Percentiles rank a stretch among this genome's conserved stretches.
phyloP scores from a whole-genome alignment of 1,140 invertebrate species.

The Phthorimaea operculella region DNA sequence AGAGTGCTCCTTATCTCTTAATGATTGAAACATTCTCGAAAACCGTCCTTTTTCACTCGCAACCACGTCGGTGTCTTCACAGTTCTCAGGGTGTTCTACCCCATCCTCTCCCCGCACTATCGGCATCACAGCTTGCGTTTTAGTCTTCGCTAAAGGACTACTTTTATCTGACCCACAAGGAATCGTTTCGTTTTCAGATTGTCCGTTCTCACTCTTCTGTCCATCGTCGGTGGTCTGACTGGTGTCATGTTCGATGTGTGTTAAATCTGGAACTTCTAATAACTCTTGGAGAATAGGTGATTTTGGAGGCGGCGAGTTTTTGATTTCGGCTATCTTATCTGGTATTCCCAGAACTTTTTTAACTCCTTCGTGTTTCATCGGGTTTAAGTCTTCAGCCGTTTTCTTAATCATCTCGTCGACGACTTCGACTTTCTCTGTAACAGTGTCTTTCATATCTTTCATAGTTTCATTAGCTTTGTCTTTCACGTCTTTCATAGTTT shows the following conservation, averaged over 20 bases:
- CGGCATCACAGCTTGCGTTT: conserved; percentile 63
- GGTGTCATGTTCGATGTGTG: conserved; percentile 54
- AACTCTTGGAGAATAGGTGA: conserved; percentile 51
- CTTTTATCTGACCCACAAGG: conserved; percentile 60
- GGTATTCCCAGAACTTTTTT: conserved; percentile 43
- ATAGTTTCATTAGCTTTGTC: conserved; percentile 5
- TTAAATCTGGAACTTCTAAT: conserved; percentile 49
- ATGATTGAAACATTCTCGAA: conserved; percentile 53
- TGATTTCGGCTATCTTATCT: conserved; percentile 40
- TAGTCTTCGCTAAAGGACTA: conserved; percentile 52
- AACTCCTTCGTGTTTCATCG: conserved; percentile 32
- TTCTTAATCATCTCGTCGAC: conserved; percentile 48
- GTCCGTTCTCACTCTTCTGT: conserved; percentile 52
- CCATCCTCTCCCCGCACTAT: conserved; percentile 58
- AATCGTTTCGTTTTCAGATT: conserved; percentile 64
- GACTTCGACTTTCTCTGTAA: conserved; percentile 31
- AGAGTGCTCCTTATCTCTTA: conserved; percentile 58
- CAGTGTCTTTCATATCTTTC: conserved; percentile 21
- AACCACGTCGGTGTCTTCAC: conserved; percentile 48
- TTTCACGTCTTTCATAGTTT: conserved; percentile 10
- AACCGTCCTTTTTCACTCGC: conserved; percentile 57
- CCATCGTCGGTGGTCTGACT: conserved; percentile 59
- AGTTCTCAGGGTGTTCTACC: conserved; percentile 32
- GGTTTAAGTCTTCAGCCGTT: conserved; percentile 26
- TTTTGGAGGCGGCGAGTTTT: conserved; percentile 54